Base-by-base conservation (phyloP, 2,888 invertebrate species). In the Orthosia gracilis region DNA sequence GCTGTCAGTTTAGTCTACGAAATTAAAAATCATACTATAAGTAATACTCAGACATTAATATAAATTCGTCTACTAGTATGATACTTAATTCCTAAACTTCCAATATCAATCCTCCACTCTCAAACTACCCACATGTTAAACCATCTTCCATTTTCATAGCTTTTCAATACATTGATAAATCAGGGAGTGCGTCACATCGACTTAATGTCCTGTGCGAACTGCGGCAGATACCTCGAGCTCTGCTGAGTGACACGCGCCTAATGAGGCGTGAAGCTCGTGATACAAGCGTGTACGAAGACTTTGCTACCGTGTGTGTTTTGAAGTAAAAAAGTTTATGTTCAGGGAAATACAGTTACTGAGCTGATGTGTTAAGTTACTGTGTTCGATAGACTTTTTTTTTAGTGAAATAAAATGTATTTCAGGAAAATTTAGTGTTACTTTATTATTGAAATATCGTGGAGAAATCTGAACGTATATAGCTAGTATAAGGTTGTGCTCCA, bases 241-340 rank as follows among this genome's bases (percentile, higher is more conserved):
- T 74, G 78, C 78, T 80, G 80, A 84, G 73, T 84, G 84, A 87
- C 83, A 78, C 62, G 75, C 17, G 47, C 50, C 82, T 90, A 90
- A 90, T 90, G 90, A 82, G 66, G 76, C 76, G 87, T 88, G 83
- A 88, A 85, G 75, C 47, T 70, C 31, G 82, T 83, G 89, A 90
- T 89, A 90, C 87, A 85, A 55, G 50, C 70, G 47, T 68, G 47
- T 66, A 66, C 70, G 13, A 21, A 26, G 4, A 63, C 65, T 63
- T 71, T 66, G 73, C 55, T 67, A 21, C 50, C 45, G 26, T 65
- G 57, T 76, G 55, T 64, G 64, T n/a, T 68, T 21, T 2, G 31
- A 63, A 7, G 55, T 69, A 52, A 69, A 69, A 69, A 70, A 40
- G 47, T 23, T 52, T 59, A 45, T 17, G 17, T 59, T n/a, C 12